A percentile compares a stretch with the other conserved stretches of the same genome.
These are phyloP conservation scores for Deilephila porcellus DNA, from an alignment of 2,888 invertebrate species.

Conservation along the genomic window DNA sequence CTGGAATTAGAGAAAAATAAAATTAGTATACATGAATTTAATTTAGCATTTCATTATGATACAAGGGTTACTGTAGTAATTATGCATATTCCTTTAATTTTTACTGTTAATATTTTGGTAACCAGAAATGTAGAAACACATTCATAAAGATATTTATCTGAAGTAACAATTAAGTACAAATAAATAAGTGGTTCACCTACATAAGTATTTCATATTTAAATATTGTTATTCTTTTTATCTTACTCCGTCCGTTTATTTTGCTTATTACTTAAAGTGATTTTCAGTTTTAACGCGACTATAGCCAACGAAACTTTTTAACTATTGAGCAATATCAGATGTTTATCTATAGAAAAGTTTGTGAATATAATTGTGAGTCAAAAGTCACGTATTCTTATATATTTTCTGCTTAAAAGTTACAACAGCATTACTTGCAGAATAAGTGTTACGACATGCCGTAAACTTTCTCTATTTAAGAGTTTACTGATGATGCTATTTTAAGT, in stretches of 20 bases:
- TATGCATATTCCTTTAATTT: no score
- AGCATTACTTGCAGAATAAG: not conserved
- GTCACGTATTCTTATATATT: conserved; percentile 13
- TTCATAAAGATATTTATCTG: no score
- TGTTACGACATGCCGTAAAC: conserved; percentile 1
- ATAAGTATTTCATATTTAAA: no score
- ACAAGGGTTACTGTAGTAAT: not conserved
- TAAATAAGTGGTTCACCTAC: no score
- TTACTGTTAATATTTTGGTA: no score
- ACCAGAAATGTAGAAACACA: no score
- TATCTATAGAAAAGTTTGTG: not conserved
- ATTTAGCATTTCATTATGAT: not conserved
- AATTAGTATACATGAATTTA: not conserved
- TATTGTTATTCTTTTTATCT: no score
- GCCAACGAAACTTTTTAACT: not conserved
- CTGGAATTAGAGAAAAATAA: conserved; percentile 56
- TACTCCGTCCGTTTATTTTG: no score
- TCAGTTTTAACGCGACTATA: no score
- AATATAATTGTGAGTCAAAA: not conserved
- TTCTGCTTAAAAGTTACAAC: not conserved
- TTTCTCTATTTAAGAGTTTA: conserved; percentile 3
- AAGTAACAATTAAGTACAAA: no score
- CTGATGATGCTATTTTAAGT: not conserved
- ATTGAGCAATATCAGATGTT: not conserved
- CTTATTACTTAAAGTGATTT: no score